Percentiles rank a stretch among this genome's conserved stretches.
phyloP scores from a whole-genome alignment of 2,797 vertebrate species.

The Salarias fasciatus region DNA sequence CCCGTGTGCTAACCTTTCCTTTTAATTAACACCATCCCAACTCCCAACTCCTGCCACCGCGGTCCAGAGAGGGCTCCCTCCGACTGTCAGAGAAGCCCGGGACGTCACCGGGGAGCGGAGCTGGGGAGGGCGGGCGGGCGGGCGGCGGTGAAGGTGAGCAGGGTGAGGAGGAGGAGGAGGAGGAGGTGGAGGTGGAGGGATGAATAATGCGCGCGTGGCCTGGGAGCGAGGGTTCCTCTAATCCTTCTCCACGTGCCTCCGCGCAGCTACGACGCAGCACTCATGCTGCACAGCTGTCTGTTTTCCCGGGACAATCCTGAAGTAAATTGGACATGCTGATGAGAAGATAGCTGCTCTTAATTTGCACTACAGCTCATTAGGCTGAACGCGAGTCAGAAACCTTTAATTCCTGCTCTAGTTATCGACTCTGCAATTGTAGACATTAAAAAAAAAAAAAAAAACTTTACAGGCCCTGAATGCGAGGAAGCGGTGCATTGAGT shows the following conservation, averaged over 20 bases:
- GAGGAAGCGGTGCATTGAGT: neutral
- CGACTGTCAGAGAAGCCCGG: constrained; percentile 70
- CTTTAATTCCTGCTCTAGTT: constrained; percentile 25
- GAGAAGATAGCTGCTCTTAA: constrained; percentile 66
- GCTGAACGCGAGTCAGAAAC: constrained; percentile 37
- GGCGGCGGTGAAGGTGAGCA: constrained; percentile 72
- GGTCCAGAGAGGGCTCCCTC: constrained; percentile 77
- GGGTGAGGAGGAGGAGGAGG: constrained; percentile 29
- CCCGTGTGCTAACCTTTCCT: constrained; percentile 83
- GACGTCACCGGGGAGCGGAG: constrained; percentile 47
- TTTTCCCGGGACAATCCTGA: constrained; percentile 58
- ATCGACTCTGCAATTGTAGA: constrained; percentile 24
- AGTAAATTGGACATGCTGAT: constrained; percentile 71
- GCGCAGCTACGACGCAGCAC: constrained; percentile 53
- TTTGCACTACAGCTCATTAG: constrained; percentile 66
- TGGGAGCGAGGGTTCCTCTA: constrained; percentile 73
- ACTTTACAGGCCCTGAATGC: too few species aligned
- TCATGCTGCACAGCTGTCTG: constrained; percentile 56
- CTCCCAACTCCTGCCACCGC: constrained; percentile 69
- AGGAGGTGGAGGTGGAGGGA: constrained; percentile 56
- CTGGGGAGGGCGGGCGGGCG: constrained; percentile 63
- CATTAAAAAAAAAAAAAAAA: neutral
- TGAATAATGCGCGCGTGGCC: constrained; percentile 79
- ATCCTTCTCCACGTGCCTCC: constrained; percentile 65
- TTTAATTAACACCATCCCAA: constrained; percentile 83